phyloP scores from a whole-genome alignment of 1,140 invertebrate genomes.

The Formica selysi region DNA sequence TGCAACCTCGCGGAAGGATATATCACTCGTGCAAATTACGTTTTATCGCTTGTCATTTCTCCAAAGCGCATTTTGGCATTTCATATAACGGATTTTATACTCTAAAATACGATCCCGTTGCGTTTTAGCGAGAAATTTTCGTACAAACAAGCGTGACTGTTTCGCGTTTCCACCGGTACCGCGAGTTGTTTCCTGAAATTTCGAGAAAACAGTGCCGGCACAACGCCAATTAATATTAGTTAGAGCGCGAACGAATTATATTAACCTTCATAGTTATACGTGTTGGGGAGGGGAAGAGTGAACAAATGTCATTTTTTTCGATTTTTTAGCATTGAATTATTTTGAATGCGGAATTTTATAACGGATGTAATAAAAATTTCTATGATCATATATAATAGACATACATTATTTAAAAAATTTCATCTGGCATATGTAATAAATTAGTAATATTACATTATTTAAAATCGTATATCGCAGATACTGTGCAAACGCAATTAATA shows the following conservation, averaged over 20 bases:
- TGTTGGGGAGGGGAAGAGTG: background rate
- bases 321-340: conserved; percentile 18
- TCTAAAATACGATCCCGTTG: background rate
- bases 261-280: conserved; percentile 29
- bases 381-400: background rate
- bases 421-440: background rate
- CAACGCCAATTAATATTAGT: conserved; percentile 43
- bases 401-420: conserved; percentile 10
- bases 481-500: background rate
- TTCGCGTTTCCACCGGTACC: background rate
- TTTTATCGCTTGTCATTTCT: conserved; percentile 15
- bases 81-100: conserved; percentile 24
- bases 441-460: conserved; percentile 11
- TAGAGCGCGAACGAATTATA: conserved; percentile 31
- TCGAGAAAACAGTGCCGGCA: conserved; percentile 25
- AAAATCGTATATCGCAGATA: conserved; percentile 2
- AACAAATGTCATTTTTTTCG: background rate
- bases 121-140: background rate
- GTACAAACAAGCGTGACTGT: background rate
- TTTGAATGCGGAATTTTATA: background rate
- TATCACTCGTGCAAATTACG: conserved; percentile 32
- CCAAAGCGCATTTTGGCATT: conserved; percentile 23
- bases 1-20: conserved; percentile 16
- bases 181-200: conserved; percentile 35
- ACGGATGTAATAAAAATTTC: background rate